Evolutionary conservation across 2,888 invertebrate species (phyloP).

Genomic region (Cephus sareptanus): DNA sequence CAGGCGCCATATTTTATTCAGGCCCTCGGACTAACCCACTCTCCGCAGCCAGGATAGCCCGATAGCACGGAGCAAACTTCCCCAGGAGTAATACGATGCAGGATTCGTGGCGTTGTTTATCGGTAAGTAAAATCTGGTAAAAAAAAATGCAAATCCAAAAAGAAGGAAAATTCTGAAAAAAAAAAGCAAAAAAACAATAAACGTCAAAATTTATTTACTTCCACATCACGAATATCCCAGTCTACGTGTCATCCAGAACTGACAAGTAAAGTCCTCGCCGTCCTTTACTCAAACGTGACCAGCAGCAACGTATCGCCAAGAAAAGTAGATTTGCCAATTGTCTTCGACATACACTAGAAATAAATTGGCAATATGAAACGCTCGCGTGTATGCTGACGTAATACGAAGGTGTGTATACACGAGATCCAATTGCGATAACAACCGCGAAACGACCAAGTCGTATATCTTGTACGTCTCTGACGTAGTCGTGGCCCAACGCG

Average conservation of each 20-base stretch:
- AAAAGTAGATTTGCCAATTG: not conserved
- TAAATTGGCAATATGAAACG: not conserved
- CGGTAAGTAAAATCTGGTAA: not conserved
- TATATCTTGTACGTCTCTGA: not conserved
- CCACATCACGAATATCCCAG: not conserved
- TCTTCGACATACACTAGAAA: not conserved
- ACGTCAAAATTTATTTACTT: not conserved
- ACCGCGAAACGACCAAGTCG: not conserved
- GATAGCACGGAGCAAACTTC: not conserved
- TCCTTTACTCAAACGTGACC: not conserved
- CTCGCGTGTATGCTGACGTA: not conserved
- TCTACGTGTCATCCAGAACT: not conserved
- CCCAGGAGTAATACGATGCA: not conserved
- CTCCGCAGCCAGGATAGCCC: not conserved
- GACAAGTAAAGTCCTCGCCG: not conserved
- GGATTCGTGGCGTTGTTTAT: not conserved
- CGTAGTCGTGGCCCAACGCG: not conserved
- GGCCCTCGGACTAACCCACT: slow-evolving; percentile 30
- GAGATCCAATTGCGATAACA: not conserved
- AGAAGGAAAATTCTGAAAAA: not conserved
- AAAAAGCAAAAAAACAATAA: not conserved
- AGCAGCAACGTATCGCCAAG: not conserved
- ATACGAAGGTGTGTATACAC: not conserved
- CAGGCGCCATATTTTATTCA: slow-evolving; percentile 58
- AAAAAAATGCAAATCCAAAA: not conserved